Base-by-base conservation (phyloP, 1,140 invertebrate genomes). In the Solenopsis fugax region DNA sequence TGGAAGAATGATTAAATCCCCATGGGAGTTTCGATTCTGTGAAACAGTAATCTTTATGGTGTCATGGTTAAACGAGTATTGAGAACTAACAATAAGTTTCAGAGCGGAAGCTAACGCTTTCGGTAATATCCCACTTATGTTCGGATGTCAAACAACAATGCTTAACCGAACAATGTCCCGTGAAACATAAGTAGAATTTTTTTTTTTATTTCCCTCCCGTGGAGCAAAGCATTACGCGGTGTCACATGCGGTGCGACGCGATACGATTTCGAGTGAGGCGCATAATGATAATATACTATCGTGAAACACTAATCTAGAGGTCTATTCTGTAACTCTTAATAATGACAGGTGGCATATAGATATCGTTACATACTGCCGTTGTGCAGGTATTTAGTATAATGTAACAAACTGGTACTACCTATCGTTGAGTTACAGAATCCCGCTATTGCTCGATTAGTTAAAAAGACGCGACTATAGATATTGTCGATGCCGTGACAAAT, bases 221-320 rank as follows among this genome's bases (percentile, higher is more conserved):
- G 13, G 6, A 82, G 13, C 64, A 18, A 67, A 2, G 62, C 34
- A 37, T 0, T 18, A 9, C 13, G 10, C 50, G 29, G 37, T n/a
- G 18, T 75, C 21, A 21, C n/a, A 45, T 24, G 2, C 6, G 16
- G 29, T 29, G 60, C n/a, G n/a, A n/a, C n/a, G 0, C 16, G 48
- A 52, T 37, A 12, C 7, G 48, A 91, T 77, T 56, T 80, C 90
- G 90, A 94, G 54, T 93, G 93, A 94, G 90, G 67, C 77, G 93
- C 93, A 91, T 94, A 93, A 95, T 93, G 92, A 94, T 94, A 94
- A 94, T 93, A 84, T 37, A 21, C 41, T 85, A 90, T 94, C 87
- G 93, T 94, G 93, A 95, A 94, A 94, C 92, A 93, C 94, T 94
- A 95, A 95, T 95, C 37, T 12, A 29, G n/a, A n/a, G n/a, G n/a